phyloP scores from a whole-genome alignment of 2,113 vertebrate genomes.

The Sclerurus mexicanus region DNA sequence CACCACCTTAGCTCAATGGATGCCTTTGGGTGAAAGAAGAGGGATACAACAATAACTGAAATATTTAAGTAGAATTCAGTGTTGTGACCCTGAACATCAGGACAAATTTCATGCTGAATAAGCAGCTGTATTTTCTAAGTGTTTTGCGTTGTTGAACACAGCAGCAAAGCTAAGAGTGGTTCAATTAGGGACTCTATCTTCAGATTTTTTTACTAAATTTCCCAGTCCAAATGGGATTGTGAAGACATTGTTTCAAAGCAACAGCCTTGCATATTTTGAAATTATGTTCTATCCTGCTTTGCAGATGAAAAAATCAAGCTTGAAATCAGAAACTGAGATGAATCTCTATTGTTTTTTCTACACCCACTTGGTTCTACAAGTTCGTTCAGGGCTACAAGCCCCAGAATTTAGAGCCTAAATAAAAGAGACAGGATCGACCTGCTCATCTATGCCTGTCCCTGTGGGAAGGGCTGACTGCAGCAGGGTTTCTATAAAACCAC shows the following conservation, averaged over 20 bases:
- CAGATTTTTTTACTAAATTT: neutral
- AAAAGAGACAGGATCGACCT: neutral
- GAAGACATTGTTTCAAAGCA: neutral
- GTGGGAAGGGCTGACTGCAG: neutral
- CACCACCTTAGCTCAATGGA: neutral
- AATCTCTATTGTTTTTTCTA: neutral
- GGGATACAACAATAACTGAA: neutral
- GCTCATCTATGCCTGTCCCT: fast-evolving
- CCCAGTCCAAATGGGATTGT: neutral
- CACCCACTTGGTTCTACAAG: neutral
- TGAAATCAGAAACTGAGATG: neutral
- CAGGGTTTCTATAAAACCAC: neutral
- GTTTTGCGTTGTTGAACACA: neutral
- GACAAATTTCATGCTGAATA: neutral
- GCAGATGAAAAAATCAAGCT: neutral
- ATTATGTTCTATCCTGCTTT: neutral
- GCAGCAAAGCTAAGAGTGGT: neutral
- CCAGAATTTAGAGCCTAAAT: neutral
- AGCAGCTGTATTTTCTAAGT: neutral
- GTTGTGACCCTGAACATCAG: neutral
- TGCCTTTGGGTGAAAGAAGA: neutral
- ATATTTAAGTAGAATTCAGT: neutral
- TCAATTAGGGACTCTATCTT: neutral
- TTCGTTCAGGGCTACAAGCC: neutral
- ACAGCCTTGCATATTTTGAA: neutral